Evolutionary conservation across 1,140 invertebrate genomes (phyloP), one percentile per base, ranked within the genome.

Genomic region (Marisa cornuarietis): DNA sequence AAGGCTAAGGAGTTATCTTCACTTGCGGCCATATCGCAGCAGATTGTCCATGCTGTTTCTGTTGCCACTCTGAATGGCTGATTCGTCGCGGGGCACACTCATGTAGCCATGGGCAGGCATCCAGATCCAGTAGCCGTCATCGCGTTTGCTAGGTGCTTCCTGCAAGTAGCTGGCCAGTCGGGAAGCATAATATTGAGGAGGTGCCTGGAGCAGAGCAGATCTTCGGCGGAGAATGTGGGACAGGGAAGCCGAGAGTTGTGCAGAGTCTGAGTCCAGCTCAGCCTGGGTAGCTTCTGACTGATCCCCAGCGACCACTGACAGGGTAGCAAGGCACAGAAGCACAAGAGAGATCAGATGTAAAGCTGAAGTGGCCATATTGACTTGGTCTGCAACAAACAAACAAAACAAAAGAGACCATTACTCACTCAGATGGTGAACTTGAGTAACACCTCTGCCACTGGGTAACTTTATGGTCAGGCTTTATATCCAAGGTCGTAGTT

Each of bases 61-160:
- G 16, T 74, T 68, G 13, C 31, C 78, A 16, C 71, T 65, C 63
- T 71, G 80, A 16, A 79, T 78, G 13, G 52, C 66, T 14, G 82
- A 68, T 49, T 84, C 84, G 51, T 84, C 81, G 62, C 76, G 76
- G 76, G 85, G 84, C 31, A 89, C 85, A 24, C 86, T 83, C 52
- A 89, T 86, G 76, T 88, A 89, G 63, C 88, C 88, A 71, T 88
- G 87, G n/a, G 88, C 86, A 22, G 88, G 88, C 87, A 89, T 88
- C 88, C 88, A 89, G 65, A 89, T 86, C 86, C 87, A 88, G 73
- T 85, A 85, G 18, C 85, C 81, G 54, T 83, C 83, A 42, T 83
- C 87, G 69, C 85, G 61, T 74, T 87, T 86, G 77, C 71, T 66
- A 0, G 83, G 78, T 22, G 71, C 68, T 54, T 61, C 78, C 49